Percentiles rank a stretch among this genome's conserved stretches.
phyloP scores from a whole-genome alignment of 2,113 vertebrate species.

The Petromus typicus region DNA sequence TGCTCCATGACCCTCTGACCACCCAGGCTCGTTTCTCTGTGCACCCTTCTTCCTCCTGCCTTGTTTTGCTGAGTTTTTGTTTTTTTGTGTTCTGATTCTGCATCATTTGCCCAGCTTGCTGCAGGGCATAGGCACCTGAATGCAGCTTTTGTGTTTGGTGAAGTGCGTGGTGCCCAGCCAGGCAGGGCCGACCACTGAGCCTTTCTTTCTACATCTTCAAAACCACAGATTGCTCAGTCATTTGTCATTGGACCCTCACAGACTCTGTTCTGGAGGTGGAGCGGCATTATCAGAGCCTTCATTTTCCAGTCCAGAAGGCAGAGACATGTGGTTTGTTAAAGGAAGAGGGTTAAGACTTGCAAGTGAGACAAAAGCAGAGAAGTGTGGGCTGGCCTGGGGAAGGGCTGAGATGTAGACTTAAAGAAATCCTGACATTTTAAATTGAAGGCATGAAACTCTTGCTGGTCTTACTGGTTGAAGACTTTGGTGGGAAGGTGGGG shows the following conservation, averaged over 20 bases:
- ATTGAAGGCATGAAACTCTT: background rate
- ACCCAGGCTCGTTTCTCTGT: background rate
- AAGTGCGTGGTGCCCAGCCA: conserved; percentile 51
- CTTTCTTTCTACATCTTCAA: conserved; percentile 53
- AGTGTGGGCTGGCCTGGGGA: background rate
- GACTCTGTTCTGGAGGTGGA: conserved; percentile 32
- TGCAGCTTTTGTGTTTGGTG: conserved; percentile 65
- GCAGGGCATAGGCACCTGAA: conserved; percentile 53
- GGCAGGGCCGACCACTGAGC: conserved; percentile 51
- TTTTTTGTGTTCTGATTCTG: conserved; percentile 66
- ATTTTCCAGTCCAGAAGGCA: conserved; percentile 59
- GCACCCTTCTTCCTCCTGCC: conserved; percentile 39
- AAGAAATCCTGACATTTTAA: background rate
- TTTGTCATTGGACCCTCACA: conserved; percentile 37
- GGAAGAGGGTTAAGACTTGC: background rate
- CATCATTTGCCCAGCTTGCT: conserved; percentile 60
- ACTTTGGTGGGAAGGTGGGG: background rate
- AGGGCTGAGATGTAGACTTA: background rate
- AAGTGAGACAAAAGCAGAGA: background rate
- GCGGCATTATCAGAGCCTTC: background rate
- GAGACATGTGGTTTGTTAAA: background rate
- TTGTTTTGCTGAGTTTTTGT: conserved; percentile 69
- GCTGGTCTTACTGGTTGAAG: background rate
- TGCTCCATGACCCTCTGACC: conserved; percentile 8
- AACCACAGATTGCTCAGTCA: conserved; percentile 58